Conservation (phyloP, 2,797 vertebrate species). For the Premnoplex brunnescens region DNA sequence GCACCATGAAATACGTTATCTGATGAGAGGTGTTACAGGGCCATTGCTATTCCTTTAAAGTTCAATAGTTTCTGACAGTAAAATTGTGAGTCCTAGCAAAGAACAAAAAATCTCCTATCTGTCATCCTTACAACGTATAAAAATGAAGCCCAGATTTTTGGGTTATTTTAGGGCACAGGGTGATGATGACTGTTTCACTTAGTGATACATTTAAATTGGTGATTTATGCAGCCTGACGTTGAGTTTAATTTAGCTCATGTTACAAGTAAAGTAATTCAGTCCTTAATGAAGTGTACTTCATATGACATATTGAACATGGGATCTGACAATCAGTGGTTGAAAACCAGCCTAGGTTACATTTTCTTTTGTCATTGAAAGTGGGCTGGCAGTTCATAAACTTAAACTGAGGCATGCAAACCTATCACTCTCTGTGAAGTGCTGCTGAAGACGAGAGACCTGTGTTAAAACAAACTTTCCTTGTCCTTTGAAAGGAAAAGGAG, state of each 20-base stretch:
- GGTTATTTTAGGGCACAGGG: slow-evolving; percentile 52
- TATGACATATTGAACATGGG: slow-evolving; percentile 67
- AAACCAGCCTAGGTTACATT: slow-evolving; percentile 60
- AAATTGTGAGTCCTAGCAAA: slow-evolving; percentile 11
- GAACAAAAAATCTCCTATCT: neutral
- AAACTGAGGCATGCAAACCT: slow-evolving; percentile 4
- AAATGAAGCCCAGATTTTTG: slow-evolving; percentile 48
- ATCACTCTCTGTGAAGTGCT: slow-evolving; percentile 19
- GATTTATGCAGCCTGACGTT: slow-evolving; percentile 68
- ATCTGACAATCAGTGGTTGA: slow-evolving; percentile 64
- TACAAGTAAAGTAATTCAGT: slow-evolving; percentile 69
- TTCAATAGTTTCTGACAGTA: slow-evolving; percentile 2
- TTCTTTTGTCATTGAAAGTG: slow-evolving; percentile 66
- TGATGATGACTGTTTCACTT: slow-evolving; percentile 41
- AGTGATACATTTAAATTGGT: slow-evolving; percentile 60
- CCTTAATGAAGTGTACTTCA: slow-evolving; percentile 72
- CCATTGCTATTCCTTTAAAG: neutral
- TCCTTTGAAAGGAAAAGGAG: neutral
- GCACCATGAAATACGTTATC: neutral
- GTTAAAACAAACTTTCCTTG: slow-evolving; percentile 5
- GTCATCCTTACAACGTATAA: neutral
- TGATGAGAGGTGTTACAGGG: neutral
- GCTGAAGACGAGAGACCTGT: neutral
- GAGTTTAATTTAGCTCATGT: slow-evolving; percentile 73
- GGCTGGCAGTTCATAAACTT: slow-evolving; percentile 71